Evolutionary conservation across 1,140 invertebrate genomes (phyloP).

Genomic region (Bombus sylvicola): DNA sequence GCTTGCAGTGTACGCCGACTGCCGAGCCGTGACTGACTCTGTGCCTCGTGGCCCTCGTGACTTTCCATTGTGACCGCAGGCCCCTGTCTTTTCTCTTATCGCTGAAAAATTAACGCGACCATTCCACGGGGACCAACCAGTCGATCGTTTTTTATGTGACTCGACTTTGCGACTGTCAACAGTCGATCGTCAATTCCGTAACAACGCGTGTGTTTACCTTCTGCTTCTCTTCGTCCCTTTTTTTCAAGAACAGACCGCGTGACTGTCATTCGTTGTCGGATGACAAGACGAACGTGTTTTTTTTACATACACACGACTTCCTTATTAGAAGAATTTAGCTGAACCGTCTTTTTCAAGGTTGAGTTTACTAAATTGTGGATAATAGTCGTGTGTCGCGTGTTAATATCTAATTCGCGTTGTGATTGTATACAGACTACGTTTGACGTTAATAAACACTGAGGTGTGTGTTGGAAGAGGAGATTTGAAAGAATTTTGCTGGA

Average conservation of each 20-base stretch:
- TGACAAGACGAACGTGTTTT: not conserved
- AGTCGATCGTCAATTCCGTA: no score
- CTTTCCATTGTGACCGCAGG: not conserved
- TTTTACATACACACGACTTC: no score
- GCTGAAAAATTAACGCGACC: not conserved
- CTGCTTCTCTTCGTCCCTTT: not conserved
- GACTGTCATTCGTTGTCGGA: not conserved
- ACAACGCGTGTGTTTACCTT: constrained; percentile 14
- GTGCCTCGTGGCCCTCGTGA: not conserved
- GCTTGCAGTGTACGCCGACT: constrained; percentile 75
- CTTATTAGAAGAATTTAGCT: not conserved
- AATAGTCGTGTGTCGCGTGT: not conserved
- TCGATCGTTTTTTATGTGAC: not conserved
- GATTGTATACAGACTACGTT: not conserved
- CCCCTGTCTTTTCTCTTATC: not conserved
- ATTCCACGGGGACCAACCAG: not conserved
- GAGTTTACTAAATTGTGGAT: not conserved
- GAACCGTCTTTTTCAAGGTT: not conserved
- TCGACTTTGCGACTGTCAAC: not conserved
- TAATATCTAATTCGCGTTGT: not conserved
- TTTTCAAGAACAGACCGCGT: not conserved
- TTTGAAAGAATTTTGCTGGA: not conserved
- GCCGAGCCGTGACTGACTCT: constrained; percentile 70
- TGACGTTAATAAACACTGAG: not conserved
- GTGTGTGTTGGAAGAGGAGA: not conserved